These are phyloP conservation scores for Enteromius argenteus DNA, from an alignment of 2,797 vertebrate species.

Conservation along the genomic window DNA sequence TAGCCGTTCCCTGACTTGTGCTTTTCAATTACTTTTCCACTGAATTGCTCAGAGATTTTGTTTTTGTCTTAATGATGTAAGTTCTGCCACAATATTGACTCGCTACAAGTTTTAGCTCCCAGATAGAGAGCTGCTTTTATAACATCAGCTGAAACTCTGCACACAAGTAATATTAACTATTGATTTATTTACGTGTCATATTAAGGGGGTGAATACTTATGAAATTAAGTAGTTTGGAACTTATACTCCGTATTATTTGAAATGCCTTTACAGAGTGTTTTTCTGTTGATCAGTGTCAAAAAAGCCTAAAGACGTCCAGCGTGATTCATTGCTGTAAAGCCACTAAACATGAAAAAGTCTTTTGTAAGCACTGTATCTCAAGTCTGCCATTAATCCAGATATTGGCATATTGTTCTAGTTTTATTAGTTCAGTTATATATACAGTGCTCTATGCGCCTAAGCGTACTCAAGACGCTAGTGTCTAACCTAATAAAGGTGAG, in stretches of 20 bases:
- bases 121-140: not conserved
- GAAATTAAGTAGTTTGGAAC: not conserved
- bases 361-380: not conserved
- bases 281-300: not conserved
- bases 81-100: constrained; percentile 6
- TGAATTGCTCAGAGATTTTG: not conserved
- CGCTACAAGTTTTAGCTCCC: not conserved
- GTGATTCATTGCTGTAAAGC: not conserved
- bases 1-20: not conserved
- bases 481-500: constrained; percentile 46
- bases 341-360: not conserved
- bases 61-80: not conserved
- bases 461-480: not conserved
- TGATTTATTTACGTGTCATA: not conserved
- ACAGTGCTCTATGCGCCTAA: not conserved
- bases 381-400: constrained; percentile 11
- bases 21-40: constrained; percentile 19
- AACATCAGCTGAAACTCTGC: not conserved
- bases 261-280: not conserved
- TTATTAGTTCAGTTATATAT: constrained; percentile 23
- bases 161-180: not conserved
- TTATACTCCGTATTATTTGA: not conserved
- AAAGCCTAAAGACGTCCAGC: not conserved
- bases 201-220: not conserved
- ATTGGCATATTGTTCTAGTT: not conserved